These are phyloP conservation scores for Tor tambroides DNA, from an alignment of 2,113 vertebrate genomes.

Conservation along the genomic window DNA sequence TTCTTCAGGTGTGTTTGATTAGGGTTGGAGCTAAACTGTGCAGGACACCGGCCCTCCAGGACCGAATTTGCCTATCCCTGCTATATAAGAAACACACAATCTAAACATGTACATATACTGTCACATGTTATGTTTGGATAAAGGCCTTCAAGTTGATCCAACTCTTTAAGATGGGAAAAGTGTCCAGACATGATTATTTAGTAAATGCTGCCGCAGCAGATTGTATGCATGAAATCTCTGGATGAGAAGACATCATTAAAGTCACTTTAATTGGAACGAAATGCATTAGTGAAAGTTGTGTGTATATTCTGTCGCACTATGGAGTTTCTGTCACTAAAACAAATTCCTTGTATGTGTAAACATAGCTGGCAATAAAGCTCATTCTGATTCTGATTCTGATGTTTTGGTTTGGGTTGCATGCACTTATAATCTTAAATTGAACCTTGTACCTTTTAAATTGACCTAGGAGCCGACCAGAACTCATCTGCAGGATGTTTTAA, in stretches of 20 bases:
- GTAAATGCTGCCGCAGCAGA: too few species aligned
- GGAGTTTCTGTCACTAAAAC: too few species aligned
- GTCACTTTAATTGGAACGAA: background rate
- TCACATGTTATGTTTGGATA: background rate
- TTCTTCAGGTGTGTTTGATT: too few species aligned
- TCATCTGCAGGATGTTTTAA: background rate
- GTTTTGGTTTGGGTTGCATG: background rate
- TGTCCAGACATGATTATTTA: too few species aligned
- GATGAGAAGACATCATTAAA: background rate
- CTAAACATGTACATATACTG: background rate
- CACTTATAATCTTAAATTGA: background rate
- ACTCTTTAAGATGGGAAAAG: background rate
- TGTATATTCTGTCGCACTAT: background rate
- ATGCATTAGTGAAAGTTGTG: background rate
- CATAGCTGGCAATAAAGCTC: too few species aligned
- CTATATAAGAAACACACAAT: too few species aligned
- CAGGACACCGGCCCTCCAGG: too few species aligned
- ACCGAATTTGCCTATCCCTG: too few species aligned
- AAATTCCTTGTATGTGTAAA: too few species aligned
- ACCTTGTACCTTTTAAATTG: background rate
- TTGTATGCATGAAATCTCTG: too few species aligned
- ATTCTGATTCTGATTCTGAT: too few species aligned
- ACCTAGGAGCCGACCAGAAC: background rate
- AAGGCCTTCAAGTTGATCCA: background rate
- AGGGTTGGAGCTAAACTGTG: too few species aligned